These are phyloP conservation scores for Mallotus villosus DNA, from an alignment of 2,797 vertebrate genomes.

Conservation along the genomic window DNA sequence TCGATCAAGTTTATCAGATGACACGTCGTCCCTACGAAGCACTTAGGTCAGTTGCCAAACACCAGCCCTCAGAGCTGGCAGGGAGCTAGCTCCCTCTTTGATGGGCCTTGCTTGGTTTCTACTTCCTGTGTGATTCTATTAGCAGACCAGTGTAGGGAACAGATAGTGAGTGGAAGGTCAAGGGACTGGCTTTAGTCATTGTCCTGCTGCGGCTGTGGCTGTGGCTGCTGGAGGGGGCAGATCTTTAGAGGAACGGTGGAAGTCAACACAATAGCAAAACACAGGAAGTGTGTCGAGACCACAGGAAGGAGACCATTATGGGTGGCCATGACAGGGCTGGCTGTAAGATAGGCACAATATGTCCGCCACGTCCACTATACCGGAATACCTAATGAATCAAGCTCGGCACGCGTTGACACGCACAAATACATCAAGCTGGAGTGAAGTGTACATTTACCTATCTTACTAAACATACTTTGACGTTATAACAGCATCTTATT, in stretches of 20 bases:
- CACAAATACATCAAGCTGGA: too few species aligned
- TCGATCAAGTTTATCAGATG: not conserved
- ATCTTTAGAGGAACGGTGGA: not conserved
- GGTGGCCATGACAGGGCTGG: not conserved
- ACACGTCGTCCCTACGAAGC: not conserved
- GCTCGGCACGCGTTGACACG: too few species aligned
- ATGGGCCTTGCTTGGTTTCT: not conserved
- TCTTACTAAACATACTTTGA: not conserved
- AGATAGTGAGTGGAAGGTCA: not conserved
- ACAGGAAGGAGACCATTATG: not conserved
- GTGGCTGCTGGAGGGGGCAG: not conserved
- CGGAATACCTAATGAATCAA: too few species aligned
- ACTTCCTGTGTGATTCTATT: constrained; percentile 25
- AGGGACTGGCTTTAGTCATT: not conserved
- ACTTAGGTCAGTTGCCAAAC: not conserved
- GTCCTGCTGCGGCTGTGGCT: too few species aligned
- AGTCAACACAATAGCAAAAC: not conserved
- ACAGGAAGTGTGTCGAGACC: not conserved
- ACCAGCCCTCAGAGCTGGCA: not conserved
- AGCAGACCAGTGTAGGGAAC: not conserved
- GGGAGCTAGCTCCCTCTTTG: constrained; percentile 44
- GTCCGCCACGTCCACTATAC: too few species aligned
- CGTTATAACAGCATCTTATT: not conserved
- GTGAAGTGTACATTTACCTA: too few species aligned
- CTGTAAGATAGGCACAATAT: too few species aligned